Base-by-base conservation (phyloP, 2,797 vertebrate species). In the Botia almorhae region DNA sequence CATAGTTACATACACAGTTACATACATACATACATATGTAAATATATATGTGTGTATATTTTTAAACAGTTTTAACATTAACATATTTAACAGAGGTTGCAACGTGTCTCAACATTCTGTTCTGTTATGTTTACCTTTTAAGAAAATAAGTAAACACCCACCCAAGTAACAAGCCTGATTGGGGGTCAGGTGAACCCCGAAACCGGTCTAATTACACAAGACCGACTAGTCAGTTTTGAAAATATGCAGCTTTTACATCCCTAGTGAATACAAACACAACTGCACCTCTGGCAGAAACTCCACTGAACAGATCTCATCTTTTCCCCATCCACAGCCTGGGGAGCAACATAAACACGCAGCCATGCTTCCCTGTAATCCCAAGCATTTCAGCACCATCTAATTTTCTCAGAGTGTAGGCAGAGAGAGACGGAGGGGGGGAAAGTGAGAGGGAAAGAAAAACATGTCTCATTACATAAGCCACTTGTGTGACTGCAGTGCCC, bases 381-480 rank as follows among this genome's bases (percentile, higher is more conserved):
- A 76, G 78, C 76, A 79, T 84, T 86, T 83, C 72, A 69, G 69
- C 76, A 86, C 81, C 81, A 83, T 86, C 78, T 84, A 83, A 86
- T 86, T 86, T 86, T 84, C 83, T 84, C 81, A 1, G 69, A 86
- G 83, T 81, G 81, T 58, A 79, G 85, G 81, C 83, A 81, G 85
- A 56, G 33, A 80, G 78, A 75, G 61, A 80, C 65, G 33, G 60
- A 29, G 76, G 36, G 76, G 76, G 82, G 81, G 65, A 78, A 64
- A 73, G 80, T 67, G 64, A 69, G 76, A 75, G 73, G 10, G 61
- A 5, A 19, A 61, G 55, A 61, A 55, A 69, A 79, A 74, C 6
- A 36, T 12, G 55, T 70, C 79, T 78, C 70, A 48, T 76, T 80
- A 64, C 81, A 63, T 78, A 80, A 80, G 80, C 76, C 72, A 79